Base-by-base conservation (phyloP, 2,113 vertebrate genomes). In the Ovis canadensis region DNA sequence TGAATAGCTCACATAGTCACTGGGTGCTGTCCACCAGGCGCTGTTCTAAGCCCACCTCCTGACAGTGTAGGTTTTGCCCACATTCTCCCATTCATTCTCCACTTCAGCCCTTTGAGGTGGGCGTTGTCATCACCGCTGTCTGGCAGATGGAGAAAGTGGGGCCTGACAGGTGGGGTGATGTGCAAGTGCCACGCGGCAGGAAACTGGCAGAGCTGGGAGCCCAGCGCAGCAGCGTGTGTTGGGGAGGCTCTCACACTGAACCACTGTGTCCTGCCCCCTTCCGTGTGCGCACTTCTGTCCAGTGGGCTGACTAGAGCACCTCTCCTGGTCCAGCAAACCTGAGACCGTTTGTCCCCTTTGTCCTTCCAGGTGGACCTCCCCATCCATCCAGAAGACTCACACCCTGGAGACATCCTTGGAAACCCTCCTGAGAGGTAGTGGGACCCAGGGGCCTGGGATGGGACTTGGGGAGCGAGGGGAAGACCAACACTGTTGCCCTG, bases 371-470 rank as follows among this genome's bases (percentile, higher is more conserved):
- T 74, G 21, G 71, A 54, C 14, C 31, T 31, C 25, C 50, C 95
- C 4, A 25, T 52, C 71, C 52, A 50, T 92, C 85, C 17, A 36
- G 40, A 45, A 90, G 85, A 80, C 43, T 17, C n/a, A n/a, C n/a
- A 52, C 14, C 19, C 29, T 55, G 62, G 19, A 92, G 40, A 84
- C 6, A 21, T 15, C 33, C 9, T 71, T 14, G 21, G 52, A 86
- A 62, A n/a, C 23, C 80, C 50, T 80, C 59, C 86, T 11, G 71
- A 89, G 40, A 98, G 98, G 98, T 98, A 96, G 60, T 0, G 2
- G 36, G 33, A 45, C 52, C 48, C 13, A 9, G 0, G 77, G 80
- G 12, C 3, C 71, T 7, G 13, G 78, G 67, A 62, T 2, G 43
- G 86, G 43, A 25, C 29, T 3, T n/a, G 43, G 71, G 27, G 90